Base-by-base conservation (phyloP, 2,797 vertebrate genomes). In the Microctenopoma stevenorrisi region DNA sequence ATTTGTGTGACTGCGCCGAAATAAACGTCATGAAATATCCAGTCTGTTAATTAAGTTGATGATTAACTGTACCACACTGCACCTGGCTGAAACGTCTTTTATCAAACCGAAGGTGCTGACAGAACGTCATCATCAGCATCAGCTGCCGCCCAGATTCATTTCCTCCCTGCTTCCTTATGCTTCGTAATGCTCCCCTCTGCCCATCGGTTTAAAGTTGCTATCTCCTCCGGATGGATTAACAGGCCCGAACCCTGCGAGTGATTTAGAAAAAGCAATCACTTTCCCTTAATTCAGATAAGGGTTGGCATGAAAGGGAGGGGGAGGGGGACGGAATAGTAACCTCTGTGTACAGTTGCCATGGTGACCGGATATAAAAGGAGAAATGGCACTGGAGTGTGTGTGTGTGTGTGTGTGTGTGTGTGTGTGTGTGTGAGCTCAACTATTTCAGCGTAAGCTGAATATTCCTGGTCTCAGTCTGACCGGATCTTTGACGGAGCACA, bases 251-350 rank as follows among this genome's bases (percentile, higher is more conserved):
- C 75, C 74, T 72, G 63, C 81, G 59, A 26, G 78, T 57, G 72
- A 87, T 37, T 89, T 80, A 76, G 71, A 74, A 72, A 75, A 81
- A 83, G 59, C 65, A 77, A 83, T 87, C 72, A 63, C 55, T 72
- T 56, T 2, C 18, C 71, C 44, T 64, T 71, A 26, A 81, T 78
- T 83, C 68, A 82, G 60, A 77, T 64, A 49, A 60, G 74, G 64
- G 65, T 40, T 78, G 64, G 76, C 56, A 74, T 68, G 47, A 37
- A 33, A 37, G 49, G 25, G 47, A n/a, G 44, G 60, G 30, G 49
- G 28, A 4, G 40, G 57, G 55, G 51, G 40, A 33, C 3, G 18
- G 16, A 43, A 43, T 7, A 7, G 38, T 51, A 38, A 53, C 55
- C 49, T 65, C 53, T 83, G 83, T 87, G 70, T 85, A 89, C 66